Evolutionary conservation across 92 coral and sea anemone species (phyloP).

Genomic region (Porites cylindrica): DNA sequence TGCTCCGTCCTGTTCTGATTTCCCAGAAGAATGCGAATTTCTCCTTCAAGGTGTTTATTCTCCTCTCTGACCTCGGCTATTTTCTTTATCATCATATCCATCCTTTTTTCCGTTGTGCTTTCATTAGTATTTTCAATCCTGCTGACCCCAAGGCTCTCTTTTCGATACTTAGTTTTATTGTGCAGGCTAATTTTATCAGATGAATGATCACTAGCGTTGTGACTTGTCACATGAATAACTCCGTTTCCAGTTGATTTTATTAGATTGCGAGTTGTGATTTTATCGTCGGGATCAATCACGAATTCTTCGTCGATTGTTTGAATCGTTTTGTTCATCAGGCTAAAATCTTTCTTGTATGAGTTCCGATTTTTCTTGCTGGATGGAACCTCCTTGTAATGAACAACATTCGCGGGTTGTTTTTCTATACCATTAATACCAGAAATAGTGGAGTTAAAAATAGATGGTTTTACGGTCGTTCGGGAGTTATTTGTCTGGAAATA

Average conservation of each 20-base stretch:
- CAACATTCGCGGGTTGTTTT: constrained; percentile 66
- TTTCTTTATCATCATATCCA: constrained; percentile 67
- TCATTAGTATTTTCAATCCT: background rate
- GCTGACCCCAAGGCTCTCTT: background rate
- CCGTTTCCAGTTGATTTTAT: background rate
- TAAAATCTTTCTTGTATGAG: constrained; percentile 6
- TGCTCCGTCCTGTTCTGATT: background rate
- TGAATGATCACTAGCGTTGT: background rate
- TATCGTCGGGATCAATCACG: constrained; percentile 12
- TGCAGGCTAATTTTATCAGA: background rate
- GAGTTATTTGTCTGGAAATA: constrained; percentile 80
- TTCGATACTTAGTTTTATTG: background rate
- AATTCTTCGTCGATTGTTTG: constrained; percentile 45
- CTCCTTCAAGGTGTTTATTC: constrained; percentile 70
- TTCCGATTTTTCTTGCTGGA: constrained; percentile 1
- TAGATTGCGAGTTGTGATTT: background rate
- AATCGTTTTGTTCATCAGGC: constrained; percentile 10
- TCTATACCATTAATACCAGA: constrained; percentile 29
- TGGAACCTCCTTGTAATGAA: constrained; percentile 68
- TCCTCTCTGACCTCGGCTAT: constrained; percentile 69
- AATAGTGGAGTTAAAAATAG: constrained; percentile 33
- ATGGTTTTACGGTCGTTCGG: constrained; percentile 44
- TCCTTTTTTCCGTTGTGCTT: constrained; percentile 29
- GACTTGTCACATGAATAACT: background rate
- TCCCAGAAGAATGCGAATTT: constrained; percentile 46